These are phyloP conservation scores for Marasmarcha lunaedactyla DNA, from an alignment of 2,888 invertebrate species.

Conservation along the genomic window DNA sequence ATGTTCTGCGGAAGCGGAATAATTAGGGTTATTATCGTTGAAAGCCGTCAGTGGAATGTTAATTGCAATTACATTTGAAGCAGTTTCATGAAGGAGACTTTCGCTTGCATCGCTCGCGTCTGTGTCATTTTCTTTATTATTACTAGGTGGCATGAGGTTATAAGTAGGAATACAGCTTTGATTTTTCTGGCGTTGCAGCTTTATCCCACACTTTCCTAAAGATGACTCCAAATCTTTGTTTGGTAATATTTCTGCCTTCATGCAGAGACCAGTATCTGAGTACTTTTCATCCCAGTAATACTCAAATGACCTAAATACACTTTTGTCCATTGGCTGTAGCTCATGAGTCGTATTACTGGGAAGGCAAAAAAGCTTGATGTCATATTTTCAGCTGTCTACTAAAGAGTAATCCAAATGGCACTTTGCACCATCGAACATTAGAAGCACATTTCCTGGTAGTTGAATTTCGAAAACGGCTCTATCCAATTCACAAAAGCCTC, in stretches of 20 bases:
- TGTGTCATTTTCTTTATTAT: too few species aligned
- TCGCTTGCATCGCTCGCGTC: too few species aligned
- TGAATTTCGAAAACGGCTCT: conserved; percentile 21
- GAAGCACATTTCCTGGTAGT: conserved; percentile 13
- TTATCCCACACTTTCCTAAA: conserved; percentile 21
- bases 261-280: conserved; percentile 21
- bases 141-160: too few species aligned
- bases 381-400: conserved; percentile 20
- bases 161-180: conserved; percentile 15
- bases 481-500: conserved; percentile 6
- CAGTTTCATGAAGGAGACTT: too few species aligned
- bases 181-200: conserved; percentile 20
- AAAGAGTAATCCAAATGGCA: conserved; percentile 5
- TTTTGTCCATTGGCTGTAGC: conserved; percentile 29
- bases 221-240: conserved; percentile 21
- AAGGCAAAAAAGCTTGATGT: conserved; percentile 11
- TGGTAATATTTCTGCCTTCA: conserved; percentile 20
- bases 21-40: too few species aligned
- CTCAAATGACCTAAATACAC: conserved; percentile 25
- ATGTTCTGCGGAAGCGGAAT: too few species aligned
- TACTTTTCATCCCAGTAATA: conserved; percentile 28
- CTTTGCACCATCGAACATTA: conserved; percentile 11
- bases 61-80: too few species aligned
- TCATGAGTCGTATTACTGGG: conserved; percentile 31
- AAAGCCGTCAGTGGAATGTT: too few species aligned